Percentiles rank a stretch among this genome's conserved stretches.
These are phyloP conservation scores for Apomyelois bistriatella DNA, from an alignment of 2,888 invertebrate genomes.

Conservation along the genomic window DNA sequence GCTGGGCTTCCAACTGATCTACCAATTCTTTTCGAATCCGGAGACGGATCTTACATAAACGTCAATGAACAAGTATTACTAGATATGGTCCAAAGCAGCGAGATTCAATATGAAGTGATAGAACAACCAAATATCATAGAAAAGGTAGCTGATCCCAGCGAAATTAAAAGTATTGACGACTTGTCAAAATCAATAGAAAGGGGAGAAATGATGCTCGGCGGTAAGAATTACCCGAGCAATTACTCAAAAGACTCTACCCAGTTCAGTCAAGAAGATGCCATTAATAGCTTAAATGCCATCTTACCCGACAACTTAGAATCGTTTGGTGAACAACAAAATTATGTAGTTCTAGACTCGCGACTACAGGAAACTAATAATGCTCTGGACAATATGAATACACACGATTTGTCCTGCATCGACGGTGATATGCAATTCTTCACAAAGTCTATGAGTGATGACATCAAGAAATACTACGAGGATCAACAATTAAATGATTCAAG, in stretches of 20 bases:
- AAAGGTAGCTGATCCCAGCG: conserved; percentile 69
- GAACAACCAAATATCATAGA: conserved; percentile 76
- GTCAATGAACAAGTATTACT: conserved; percentile 82
- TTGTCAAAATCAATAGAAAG: conserved; percentile 71
- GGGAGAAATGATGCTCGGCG: conserved; percentile 62
- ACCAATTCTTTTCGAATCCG: conserved; percentile 82
- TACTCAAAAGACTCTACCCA: conserved; percentile 51
- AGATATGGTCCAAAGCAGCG: conserved; percentile 75
- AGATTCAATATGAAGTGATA: conserved; percentile 75
- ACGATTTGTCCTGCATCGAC: conserved; percentile 70
- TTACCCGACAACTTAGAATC: conserved; percentile 68
- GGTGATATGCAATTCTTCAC: conserved; percentile 74
- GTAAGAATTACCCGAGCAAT: conserved; percentile 48
- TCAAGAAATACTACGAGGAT: conserved; percentile 71
- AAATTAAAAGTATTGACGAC: conserved; percentile 75
- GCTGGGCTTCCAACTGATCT: conserved; percentile 69
- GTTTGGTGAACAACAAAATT: conserved; percentile 66
- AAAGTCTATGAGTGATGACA: conserved; percentile 72
- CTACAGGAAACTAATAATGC: conserved; percentile 50
- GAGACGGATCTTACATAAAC: conserved; percentile 82
- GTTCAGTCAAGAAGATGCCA: conserved; percentile 56
- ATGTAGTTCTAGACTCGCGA: conserved; percentile 57
- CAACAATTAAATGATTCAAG: conserved; percentile 59
- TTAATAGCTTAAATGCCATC: conserved; percentile 62
- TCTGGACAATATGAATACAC: conserved; percentile 51